These are phyloP conservation scores for Strongylocentrotus purpuratus DNA, from an alignment of 35 echinoderm and acorn worm species.

Conservation along the genomic window DNA sequence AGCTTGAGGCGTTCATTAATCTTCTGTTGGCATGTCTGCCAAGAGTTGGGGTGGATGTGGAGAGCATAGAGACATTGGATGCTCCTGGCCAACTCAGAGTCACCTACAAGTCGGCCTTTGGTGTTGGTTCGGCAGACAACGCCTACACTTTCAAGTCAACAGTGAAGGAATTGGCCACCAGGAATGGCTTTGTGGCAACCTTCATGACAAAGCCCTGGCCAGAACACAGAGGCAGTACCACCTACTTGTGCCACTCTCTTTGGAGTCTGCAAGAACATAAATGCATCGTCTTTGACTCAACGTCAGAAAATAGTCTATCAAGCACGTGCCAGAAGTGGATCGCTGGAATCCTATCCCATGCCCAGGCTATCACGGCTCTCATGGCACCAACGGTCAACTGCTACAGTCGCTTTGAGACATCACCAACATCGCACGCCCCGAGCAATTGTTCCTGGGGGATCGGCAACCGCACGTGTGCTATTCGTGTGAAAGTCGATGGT, in stretches of 20 bases:
- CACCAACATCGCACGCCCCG: constrained; percentile 24
- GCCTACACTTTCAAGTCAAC: constrained; percentile 48
- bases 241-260: constrained; percentile 52
- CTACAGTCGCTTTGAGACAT: constrained; percentile 14
- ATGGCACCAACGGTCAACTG: constrained; percentile 55
- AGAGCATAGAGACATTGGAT: constrained; percentile 52
- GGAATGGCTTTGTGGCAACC: constrained; percentile 40
- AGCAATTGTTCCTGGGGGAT: constrained; percentile 55
- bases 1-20: constrained; percentile 36
- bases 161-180: constrained; percentile 58
- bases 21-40: constrained; percentile 34
- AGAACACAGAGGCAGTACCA: not conserved
- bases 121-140: constrained; percentile 56
- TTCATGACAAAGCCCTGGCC: constrained; percentile 63
- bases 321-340: constrained; percentile 48
- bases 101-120: constrained; percentile 63
- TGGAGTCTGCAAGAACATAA: constrained; percentile 49
- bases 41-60: constrained; percentile 66
- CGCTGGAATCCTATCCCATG: constrained; percentile 55
- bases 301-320: constrained; percentile 4
- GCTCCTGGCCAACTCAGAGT: constrained; percentile 48
- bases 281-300: constrained; percentile 11
- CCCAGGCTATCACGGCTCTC: constrained; percentile 42
- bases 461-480: constrained; percentile 52
- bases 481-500: constrained; percentile 49